Percentiles rank a stretch among this genome's conserved stretches.
These are phyloP conservation scores for Astropecten irregularis DNA, from an alignment of 53 echinoderm and acorn worm genomes.

Conservation along the genomic window DNA sequence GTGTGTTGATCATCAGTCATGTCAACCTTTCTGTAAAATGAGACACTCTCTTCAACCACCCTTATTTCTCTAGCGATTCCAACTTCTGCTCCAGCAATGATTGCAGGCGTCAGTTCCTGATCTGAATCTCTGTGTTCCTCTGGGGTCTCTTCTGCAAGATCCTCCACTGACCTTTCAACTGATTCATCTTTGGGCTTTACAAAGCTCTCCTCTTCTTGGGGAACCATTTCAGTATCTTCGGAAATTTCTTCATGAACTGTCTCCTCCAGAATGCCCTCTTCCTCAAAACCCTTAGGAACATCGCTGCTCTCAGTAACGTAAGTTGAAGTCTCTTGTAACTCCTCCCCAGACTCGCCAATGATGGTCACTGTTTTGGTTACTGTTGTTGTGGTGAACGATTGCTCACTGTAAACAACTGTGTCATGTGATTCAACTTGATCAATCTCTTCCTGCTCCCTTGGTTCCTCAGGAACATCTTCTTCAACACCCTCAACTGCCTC, in stretches of 20 bases:
- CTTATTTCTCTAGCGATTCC: slow-evolving; percentile 45
- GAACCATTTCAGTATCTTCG: too few species aligned
- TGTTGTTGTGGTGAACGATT: too few species aligned
- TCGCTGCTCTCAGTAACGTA: background rate
- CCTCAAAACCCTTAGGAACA: background rate
- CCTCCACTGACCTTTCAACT: slow-evolving; percentile 25
- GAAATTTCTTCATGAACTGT: slow-evolving; percentile 18
- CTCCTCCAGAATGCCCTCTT: slow-evolving; percentile 7
- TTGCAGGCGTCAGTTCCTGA: slow-evolving; percentile 1
- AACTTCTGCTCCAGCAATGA: slow-evolving; percentile 39
- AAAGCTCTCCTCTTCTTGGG: background rate
- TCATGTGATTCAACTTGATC: too few species aligned
- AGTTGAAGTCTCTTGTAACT: background rate
- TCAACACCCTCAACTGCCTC: background rate
- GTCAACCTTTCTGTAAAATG: slow-evolving; percentile 1
- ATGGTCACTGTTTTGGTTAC: background rate
- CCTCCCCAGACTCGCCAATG: background rate
- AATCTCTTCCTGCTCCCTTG: too few species aligned
- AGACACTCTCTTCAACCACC: slow-evolving; percentile 37
- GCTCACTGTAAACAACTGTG: too few species aligned
- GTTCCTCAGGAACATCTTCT: background rate
- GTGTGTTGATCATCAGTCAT: background rate
- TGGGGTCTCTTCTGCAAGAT: slow-evolving; percentile 2
- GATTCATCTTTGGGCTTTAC: background rate
- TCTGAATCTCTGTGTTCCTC: slow-evolving; percentile 18